phyloP scores from a whole-genome alignment of 2,797 vertebrate genomes.

The Poeciliopsis infans region DNA sequence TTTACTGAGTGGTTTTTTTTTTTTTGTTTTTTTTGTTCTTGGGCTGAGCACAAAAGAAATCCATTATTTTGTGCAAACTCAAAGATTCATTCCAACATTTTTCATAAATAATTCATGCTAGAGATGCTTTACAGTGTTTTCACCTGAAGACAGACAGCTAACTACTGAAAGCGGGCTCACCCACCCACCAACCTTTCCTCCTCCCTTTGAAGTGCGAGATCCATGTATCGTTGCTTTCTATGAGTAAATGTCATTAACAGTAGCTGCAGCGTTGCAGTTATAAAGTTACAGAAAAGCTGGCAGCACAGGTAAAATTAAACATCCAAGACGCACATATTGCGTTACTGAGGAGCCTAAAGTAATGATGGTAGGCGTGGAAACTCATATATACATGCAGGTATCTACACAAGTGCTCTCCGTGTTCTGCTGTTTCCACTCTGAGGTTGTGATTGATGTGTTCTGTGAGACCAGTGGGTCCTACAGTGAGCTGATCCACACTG shows the following conservation, averaged over 20 bases:
- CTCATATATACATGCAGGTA: conserved; percentile 27
- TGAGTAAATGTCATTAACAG: conserved; percentile 68
- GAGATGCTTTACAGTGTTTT: conserved; percentile 68
- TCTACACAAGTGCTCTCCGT: conserved; percentile 34
- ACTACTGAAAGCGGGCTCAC: conserved; percentile 41
- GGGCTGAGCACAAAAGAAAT: conserved; percentile 66
- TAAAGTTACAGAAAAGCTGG: conserved; percentile 59
- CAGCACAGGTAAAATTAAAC: conserved; percentile 41
- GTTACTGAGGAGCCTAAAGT: conserved; percentile 31
- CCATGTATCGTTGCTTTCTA: conserved; percentile 66
- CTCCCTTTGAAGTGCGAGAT: conserved; percentile 63
- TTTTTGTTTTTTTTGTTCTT: conserved; percentile 32
- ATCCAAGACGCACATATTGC: conserved; percentile 55
- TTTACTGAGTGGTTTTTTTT: conserved; percentile 56
- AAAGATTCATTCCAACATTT: conserved; percentile 73
- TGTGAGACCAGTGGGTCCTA: conserved; percentile 45
- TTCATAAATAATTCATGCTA: conserved; percentile 77
- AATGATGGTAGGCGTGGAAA: conserved; percentile 37
- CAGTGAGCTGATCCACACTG: conserved; percentile 67
- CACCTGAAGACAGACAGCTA: conserved; percentile 71
- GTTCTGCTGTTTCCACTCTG: conserved; percentile 28
- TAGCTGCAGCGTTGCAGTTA: conserved; percentile 36
- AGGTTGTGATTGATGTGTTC: conserved; percentile 61
- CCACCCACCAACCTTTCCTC: conserved; percentile 28
- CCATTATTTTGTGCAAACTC: conserved; percentile 70